Base-by-base conservation (phyloP, 2,113 vertebrate genomes). In the Diadophis punctatus region DNA sequence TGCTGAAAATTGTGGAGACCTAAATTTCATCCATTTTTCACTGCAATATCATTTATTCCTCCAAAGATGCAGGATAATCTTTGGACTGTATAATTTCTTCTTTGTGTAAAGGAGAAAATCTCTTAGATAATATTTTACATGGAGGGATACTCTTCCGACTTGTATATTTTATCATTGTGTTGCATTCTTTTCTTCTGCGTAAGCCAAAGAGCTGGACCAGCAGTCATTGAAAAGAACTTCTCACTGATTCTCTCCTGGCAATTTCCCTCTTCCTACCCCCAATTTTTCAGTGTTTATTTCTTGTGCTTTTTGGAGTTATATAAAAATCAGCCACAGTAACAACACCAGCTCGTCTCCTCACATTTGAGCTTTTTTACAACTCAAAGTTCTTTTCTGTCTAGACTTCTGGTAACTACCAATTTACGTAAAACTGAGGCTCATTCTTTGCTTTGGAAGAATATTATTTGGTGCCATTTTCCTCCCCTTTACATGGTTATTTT, bases 221-320 rank as follows among this genome's bases (percentile, higher is more conserved):
- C 34, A 63, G 93, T 16, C 96, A 94, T 93, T 96, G 95, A 95
- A 91, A 95, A 90, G 92, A 95, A 95, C 48, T 86, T 92, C 96
- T 92, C 95, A 93, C 89, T 93, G 96, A 95, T 93, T 96, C 93
- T 93, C 91, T 80, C 68, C 68, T 39, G 34, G 7, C 68, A 80
- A 94, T 95, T 90, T 68, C 46, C 48, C 27, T 53, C 46, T 27
- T n/a, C 52, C 39, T 8, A 22, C 14, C 53, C 12, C 95, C 94
- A 92, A 34, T 92, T 95, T 96, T 95, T 96, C 93, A 95, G 87
- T 95, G 91, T 95, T 97, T 96, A 95, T 95, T 93, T 90, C 90
- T 94, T 95, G 94, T 93, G 96, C 92, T 95, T 96, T 96, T 96
- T 90, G 94, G 92, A 96, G 94, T 95, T 96, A 95, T 96, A 94